These are phyloP conservation scores for Brachionus calyciflorus DNA, from an alignment of 1,140 invertebrate genomes.

Conservation along the genomic window DNA sequence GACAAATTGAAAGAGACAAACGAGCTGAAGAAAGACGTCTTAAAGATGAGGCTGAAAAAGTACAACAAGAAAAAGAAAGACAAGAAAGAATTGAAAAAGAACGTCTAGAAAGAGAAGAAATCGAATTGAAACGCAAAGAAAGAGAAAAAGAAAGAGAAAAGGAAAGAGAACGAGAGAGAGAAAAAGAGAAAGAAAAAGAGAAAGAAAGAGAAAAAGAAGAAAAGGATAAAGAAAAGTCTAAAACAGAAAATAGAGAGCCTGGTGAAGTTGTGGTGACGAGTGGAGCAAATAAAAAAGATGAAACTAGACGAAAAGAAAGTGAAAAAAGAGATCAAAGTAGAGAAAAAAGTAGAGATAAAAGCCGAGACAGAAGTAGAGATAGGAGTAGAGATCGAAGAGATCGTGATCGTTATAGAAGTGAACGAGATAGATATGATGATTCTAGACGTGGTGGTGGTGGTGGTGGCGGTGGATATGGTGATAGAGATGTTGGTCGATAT, in stretches of 20 bases:
- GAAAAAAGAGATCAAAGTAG: background rate
- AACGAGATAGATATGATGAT: background rate
- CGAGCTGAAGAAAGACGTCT: constrained; percentile 16
- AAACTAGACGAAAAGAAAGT: background rate
- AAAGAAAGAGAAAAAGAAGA: background rate
- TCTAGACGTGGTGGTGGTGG: no score
- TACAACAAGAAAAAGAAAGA: constrained; percentile 7
- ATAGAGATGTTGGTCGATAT: background rate
- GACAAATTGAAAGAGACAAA: constrained; percentile 32
- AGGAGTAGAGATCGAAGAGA: background rate
- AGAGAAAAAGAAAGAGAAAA: background rate
- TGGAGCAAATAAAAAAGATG: no score
- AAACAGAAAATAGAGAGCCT: background rate
- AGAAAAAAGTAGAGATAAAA: constrained; percentile 16
- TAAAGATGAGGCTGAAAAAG: constrained; percentile 5
- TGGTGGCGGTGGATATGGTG: no score
- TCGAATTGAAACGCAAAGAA: background rate
- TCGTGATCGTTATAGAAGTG: background rate
- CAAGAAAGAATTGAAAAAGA: background rate
- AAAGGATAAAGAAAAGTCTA: background rate
- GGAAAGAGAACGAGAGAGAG: background rate
- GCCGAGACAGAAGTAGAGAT: background rate
- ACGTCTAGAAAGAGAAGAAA: background rate
- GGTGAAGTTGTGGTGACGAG: background rate
- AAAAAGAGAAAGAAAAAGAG: background rate